Conservation (phyloP, 2,888 invertebrate species). For the Linnaemya vulpina region DNA sequence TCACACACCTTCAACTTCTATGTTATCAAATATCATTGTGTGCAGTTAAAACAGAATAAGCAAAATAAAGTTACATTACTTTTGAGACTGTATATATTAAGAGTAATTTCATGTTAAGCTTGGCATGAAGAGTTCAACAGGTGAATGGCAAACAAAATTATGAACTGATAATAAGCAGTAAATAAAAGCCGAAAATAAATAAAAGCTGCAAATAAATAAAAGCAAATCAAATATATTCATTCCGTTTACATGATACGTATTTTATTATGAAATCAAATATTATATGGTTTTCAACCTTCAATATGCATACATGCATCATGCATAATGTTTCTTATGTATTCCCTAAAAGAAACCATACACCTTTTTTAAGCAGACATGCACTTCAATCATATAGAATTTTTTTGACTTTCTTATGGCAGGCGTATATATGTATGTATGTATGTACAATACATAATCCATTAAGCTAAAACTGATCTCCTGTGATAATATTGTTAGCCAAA, state of each 20-base stretch:
- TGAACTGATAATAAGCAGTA: slow-evolving; percentile 19
- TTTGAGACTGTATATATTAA: background rate
- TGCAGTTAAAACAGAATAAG: background rate
- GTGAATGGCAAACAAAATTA: background rate
- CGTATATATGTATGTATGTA: too few relatives aligned
- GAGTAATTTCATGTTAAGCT: background rate
- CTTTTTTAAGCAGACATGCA: too few relatives aligned
- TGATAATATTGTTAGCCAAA: too few relatives aligned
- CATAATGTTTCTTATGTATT: too few relatives aligned
- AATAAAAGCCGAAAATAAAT: background rate
- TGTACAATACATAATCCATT: too few relatives aligned
- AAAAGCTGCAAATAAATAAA: background rate
- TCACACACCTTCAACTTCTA: background rate
- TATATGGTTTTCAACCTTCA: too few relatives aligned
- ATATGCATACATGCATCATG: background rate
- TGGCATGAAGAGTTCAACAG: background rate
- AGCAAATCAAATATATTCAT: background rate
- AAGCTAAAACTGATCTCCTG: too few relatives aligned
- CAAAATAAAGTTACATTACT: background rate
- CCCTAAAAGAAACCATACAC: too few relatives aligned
- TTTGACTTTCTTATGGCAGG: too few relatives aligned
- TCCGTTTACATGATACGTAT: background rate
- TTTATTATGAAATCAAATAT: background rate
- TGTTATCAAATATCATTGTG: background rate
- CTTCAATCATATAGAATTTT: too few relatives aligned